Conservation (phyloP, 2,113 vertebrate genomes). For the Otocyon megalotis region DNA sequence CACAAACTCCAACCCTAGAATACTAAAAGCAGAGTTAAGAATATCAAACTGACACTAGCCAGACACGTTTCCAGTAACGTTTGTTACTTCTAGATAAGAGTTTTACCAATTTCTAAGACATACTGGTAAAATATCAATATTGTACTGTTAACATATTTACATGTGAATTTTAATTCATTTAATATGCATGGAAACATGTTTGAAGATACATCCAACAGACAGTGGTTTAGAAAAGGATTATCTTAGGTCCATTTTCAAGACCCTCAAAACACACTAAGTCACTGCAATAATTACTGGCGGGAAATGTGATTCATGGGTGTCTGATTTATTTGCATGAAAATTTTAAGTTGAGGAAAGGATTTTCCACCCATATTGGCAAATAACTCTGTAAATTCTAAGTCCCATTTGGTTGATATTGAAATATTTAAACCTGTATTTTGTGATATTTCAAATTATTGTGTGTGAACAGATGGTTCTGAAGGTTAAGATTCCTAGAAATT, state of each 20-base stretch:
- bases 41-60: neutral
- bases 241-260: neutral
- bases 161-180: slow-evolving; percentile 30
- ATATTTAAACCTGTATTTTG: slow-evolving; percentile 37
- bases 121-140: neutral
- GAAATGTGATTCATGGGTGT: neutral
- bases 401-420: neutral
- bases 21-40: slow-evolving; percentile 24
- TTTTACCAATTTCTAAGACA: neutral
- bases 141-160: neutral
- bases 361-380: neutral
- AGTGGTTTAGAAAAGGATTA: neutral
- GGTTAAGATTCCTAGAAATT: slow-evolving; percentile 8
- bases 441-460: neutral
- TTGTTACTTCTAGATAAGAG: neutral
- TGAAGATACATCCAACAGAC: neutral
- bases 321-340: neutral
- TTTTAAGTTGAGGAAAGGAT: neutral
- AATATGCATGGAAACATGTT: neutral
- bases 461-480: neutral
- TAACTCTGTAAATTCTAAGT: neutral
- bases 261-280: neutral
- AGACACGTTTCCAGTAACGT: neutral
- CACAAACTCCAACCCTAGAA: neutral
- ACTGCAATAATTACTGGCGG: neutral